Evolutionary conservation across 2,888 invertebrate genomes (phyloP).

Genomic region (Operophtera brumata): DNA sequence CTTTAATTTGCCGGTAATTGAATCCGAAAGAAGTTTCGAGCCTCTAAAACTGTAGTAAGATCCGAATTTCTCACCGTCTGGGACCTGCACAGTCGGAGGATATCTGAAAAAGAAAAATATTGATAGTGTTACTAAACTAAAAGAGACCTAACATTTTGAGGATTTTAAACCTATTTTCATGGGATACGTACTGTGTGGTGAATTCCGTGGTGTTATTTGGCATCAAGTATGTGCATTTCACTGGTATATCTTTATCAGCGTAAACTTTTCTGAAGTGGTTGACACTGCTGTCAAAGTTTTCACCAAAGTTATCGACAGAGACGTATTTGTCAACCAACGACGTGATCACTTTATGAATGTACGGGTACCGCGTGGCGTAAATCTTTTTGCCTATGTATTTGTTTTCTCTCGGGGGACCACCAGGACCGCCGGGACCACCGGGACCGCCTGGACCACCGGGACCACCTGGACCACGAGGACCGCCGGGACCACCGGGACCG

Average conservation of each 20-base stretch:
- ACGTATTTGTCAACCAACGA: conserved; percentile 60
- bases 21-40: conserved; percentile 54
- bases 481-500: no score
- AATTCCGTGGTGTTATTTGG: conserved; percentile 54
- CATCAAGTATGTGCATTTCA: conserved; percentile 61
- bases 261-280: conserved; percentile 55
- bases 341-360: conserved; percentile 61
- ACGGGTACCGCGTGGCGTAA: conserved; percentile 66
- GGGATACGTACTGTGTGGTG: conserved; percentile 59
- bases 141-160: neutral
- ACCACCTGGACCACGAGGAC: conserved; percentile 27
- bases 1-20: conserved; percentile 59
- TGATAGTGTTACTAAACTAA: neutral
- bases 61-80: conserved; percentile 59
- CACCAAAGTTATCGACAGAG: conserved; percentile 54
- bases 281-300: conserved; percentile 46
- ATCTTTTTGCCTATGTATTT: conserved; percentile 59
- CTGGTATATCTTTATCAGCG: conserved; percentile 57
- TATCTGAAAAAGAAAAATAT: conserved; percentile 50
- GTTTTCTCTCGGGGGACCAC: conserved; percentile 41
- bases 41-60: conserved; percentile 69
- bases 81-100: conserved; percentile 54
- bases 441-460: conserved; percentile 28
- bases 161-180: neutral
- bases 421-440: conserved; percentile 34